Evolutionary conservation across 2,888 invertebrate species (phyloP).

Genomic region (Chrysotoxum bicinctum): DNA sequence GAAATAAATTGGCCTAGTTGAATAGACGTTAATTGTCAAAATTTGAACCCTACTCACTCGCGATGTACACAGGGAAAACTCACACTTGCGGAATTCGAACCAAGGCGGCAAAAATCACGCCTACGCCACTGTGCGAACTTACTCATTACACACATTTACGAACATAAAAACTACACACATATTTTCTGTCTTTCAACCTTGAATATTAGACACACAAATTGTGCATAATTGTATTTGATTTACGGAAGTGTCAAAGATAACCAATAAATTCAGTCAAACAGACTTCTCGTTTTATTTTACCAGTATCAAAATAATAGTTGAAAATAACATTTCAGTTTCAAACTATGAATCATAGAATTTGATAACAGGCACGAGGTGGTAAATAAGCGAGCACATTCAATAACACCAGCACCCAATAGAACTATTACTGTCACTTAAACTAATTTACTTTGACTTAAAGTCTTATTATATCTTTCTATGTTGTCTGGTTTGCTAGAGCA

Average conservation of each 20-base stretch:
- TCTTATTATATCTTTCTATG: slow-evolving; percentile 10
- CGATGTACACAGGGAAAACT: too few species aligned
- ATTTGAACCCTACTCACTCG: too few species aligned
- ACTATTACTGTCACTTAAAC: slow-evolving; percentile 33
- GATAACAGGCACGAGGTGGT: not conserved
- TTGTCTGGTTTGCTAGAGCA: slow-evolving; percentile 18
- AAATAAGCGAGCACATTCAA: slow-evolving; percentile 13
- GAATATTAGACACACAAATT: slow-evolving; percentile 2
- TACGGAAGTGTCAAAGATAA: slow-evolving; percentile 44
- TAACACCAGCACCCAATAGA: slow-evolving; percentile 10
- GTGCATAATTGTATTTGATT: slow-evolving; percentile 22
- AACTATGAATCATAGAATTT: slow-evolving; percentile 41
- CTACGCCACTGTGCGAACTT: too few species aligned
- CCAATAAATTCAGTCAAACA: not conserved
- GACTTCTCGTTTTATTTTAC: not conserved
- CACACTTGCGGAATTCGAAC: too few species aligned
- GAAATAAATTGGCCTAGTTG: too few species aligned
- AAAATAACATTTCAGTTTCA: not conserved
- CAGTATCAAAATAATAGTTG: not conserved
- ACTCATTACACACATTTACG: not conserved
- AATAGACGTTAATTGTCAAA: too few species aligned
- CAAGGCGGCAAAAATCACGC: too few species aligned
- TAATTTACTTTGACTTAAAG: slow-evolving; percentile 52
- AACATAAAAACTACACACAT: not conserved
- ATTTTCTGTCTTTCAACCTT: not conserved